Conservation (phyloP, 2,113 vertebrate species). For the Prinia subflava region DNA sequence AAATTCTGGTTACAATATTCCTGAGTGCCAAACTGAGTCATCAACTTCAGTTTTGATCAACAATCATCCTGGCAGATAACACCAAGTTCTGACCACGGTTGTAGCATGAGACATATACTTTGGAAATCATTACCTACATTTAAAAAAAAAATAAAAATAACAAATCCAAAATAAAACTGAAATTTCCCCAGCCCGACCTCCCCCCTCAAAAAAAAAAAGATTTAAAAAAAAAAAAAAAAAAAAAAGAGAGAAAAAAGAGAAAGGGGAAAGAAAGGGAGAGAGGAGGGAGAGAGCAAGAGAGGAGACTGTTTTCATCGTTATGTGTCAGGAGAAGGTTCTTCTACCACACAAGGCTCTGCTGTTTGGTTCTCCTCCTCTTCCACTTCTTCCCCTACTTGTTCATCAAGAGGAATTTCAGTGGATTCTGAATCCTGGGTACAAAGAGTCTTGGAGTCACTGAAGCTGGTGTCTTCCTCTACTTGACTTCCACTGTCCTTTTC, state of each 20-base stretch:
- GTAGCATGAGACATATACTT: conserved; percentile 81
- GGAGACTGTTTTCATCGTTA: conserved; percentile 77
- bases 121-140: conserved; percentile 79
- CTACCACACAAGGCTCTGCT: conserved; percentile 75
- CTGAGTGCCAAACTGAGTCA: conserved; percentile 95
- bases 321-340: conserved; percentile 81
- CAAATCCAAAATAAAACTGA: not conserved
- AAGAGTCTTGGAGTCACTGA: conserved; percentile 97
- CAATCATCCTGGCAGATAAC: conserved; percentile 77
- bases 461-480: conserved; percentile 95
- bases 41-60: conserved; percentile 83
- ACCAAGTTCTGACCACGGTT: conserved; percentile 76
- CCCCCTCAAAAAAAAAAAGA: too few relatives aligned
- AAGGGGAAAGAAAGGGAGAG: not conserved
- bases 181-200: too few relatives aligned
- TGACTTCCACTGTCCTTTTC: conserved; percentile 97
- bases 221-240: not conserved
- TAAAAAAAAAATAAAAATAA: not conserved
- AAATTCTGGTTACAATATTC: conserved; percentile 83
- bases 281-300: not conserved
- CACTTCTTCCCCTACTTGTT: conserved; percentile 88
- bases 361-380: conserved; percentile 78
- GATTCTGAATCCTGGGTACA: conserved; percentile 98
- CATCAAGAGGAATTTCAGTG: conserved; percentile 94
- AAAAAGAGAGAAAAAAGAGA: not conserved